Percentiles rank a stretch among this genome's conserved stretches.
Evolutionary conservation across 2,888 invertebrate species (phyloP).

Genomic region (Hirtodrosophila histrioides): DNA sequence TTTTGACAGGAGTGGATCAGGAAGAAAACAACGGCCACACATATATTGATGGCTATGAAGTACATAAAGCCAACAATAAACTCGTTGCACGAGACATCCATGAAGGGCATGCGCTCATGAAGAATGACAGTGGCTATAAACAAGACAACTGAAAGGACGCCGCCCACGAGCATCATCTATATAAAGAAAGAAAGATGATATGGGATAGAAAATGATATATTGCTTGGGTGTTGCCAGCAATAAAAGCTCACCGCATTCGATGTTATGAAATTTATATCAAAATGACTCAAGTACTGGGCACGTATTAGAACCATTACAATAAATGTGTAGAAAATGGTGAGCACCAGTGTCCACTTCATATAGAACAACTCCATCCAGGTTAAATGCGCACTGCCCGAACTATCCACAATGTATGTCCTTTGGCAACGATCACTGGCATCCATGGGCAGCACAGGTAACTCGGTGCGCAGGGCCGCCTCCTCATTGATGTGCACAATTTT

Average conservation of each 20-base stretch:
- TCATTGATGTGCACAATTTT: slow-evolving; percentile 44
- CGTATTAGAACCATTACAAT: slow-evolving; percentile 51
- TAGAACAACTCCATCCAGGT: slow-evolving; percentile 57
- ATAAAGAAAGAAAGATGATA: not conserved
- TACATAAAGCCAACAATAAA: slow-evolving; percentile 47
- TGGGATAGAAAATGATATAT: not conserved
- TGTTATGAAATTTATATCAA: slow-evolving; percentile 49
- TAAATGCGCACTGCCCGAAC: slow-evolving; percentile 22
- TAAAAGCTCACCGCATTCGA: slow-evolving; percentile 53
- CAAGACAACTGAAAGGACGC: slow-evolving; percentile 38
- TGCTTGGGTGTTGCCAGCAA: not conserved
- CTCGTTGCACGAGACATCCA: slow-evolving; percentile 52
- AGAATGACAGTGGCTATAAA: slow-evolving; percentile 40
- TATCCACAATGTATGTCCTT: slow-evolving; percentile 26
- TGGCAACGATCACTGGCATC: slow-evolving; percentile 28
- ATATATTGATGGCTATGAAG: slow-evolving; percentile 50
- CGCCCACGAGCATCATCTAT: slow-evolving; percentile 58
- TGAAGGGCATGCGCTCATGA: slow-evolving; percentile 44
- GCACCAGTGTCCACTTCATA: slow-evolving; percentile 57
- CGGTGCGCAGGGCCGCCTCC: slow-evolving; percentile 1
- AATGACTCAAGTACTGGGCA: slow-evolving; percentile 56
- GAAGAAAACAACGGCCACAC: slow-evolving; percentile 46
- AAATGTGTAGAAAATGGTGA: slow-evolving; percentile 52
- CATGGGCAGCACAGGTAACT: not conserved
- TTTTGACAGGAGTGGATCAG: slow-evolving; percentile 46